These are phyloP conservation scores for Pampusana beccarii DNA, from an alignment of 2,113 vertebrate species.

Conservation along the genomic window DNA sequence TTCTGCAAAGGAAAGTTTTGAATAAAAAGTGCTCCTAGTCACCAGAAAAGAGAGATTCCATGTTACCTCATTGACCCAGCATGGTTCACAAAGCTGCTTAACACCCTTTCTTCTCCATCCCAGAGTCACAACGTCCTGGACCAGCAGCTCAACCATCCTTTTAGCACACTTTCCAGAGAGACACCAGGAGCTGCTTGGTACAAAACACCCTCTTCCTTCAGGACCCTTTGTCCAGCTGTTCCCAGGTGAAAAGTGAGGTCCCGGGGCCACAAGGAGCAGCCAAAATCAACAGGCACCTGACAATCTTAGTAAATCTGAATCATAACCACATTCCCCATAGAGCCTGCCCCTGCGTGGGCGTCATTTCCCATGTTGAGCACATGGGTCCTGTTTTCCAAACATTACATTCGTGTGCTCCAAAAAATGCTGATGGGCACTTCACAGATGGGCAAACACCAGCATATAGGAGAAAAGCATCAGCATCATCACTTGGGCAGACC, in stretches of 20 bases:
- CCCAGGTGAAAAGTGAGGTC: background rate
- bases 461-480: background rate
- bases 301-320: background rate
- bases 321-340: fast-evolving
- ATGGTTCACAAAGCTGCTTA: background rate
- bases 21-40: background rate
- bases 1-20: background rate
- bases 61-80: background rate
- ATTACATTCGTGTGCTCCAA: background rate
- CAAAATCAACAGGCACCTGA: background rate
- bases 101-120: background rate
- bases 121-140: background rate
- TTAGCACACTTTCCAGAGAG: background rate
- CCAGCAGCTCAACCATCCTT: fast-evolving
- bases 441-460: background rate
- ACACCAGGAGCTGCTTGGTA: background rate
- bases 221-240: background rate
- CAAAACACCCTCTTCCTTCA: background rate
- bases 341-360: background rate
- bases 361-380: background rate
- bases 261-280: background rate
- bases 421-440: background rate
- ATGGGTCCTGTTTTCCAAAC: fast-evolving
- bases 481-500: too few species aligned
- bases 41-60: background rate